phyloP scores from a whole-genome alignment of 37 sponge, comb jelly and placozoan genomes.

The Chondrosia reniformis region DNA sequence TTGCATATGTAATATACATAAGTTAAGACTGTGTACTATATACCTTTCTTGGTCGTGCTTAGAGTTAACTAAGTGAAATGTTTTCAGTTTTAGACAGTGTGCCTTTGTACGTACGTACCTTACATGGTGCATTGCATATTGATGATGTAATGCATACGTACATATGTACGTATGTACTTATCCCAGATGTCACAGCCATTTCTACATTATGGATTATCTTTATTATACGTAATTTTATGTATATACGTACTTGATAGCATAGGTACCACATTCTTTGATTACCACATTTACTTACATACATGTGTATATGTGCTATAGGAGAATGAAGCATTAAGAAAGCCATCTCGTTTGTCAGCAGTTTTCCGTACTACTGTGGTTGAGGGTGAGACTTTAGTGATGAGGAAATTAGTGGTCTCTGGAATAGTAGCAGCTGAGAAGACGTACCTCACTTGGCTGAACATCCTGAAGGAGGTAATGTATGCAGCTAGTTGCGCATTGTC shows the following conservation, averaged over 20 bases:
- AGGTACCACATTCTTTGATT: neutral
- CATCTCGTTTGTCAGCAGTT: conserved; percentile 54
- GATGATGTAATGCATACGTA: neutral
- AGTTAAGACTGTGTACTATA: no score
- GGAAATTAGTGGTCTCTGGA: conserved; percentile 82
- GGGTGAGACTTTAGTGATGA: conserved; percentile 75
- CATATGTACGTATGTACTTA: conserved; percentile 2
- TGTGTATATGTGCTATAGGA: neutral
- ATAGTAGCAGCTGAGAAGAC: conserved; percentile 76
- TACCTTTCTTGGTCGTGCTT: no score
- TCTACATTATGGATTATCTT: neutral
- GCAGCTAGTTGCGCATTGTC: no score
- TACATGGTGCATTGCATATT: neutral
- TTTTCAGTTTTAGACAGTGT: no score
- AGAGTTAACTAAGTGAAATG: no score
- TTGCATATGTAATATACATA: no score
- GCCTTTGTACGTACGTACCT: neutral
- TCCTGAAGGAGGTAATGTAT: conserved; percentile 67
- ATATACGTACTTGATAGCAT: neutral
- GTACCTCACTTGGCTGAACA: conserved; percentile 64
- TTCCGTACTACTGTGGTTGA: conserved; percentile 62
- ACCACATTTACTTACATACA: neutral
- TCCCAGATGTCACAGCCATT: no score
- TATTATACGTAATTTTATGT: neutral
- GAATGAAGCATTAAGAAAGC: neutral